Percentiles rank a stretch among this genome's conserved stretches.
These are phyloP conservation scores for Turritopsis rubra DNA, from an alignment of 30 jellyfish, hydroid and myxozoan species.

Conservation along the genomic window DNA sequence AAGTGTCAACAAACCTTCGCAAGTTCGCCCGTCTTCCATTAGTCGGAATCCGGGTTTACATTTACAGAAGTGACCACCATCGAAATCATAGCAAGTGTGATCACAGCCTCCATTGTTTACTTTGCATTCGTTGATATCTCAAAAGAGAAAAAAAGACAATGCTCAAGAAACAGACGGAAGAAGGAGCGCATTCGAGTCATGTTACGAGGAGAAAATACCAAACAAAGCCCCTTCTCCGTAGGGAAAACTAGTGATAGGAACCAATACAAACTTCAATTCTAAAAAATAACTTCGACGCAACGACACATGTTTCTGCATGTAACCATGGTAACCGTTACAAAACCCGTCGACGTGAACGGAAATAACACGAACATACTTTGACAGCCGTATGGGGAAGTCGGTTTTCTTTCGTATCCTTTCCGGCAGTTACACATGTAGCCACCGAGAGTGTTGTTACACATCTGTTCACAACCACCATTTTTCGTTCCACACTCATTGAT, in stretches of 20 bases:
- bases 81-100: constrained; percentile 67
- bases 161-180: neutral
- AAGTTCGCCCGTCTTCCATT: constrained; percentile 57
- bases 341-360: neutral
- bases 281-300: neutral
- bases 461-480: constrained; percentile 95
- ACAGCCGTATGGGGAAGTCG: constrained; percentile 65
- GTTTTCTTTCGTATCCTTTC: constrained; percentile 69
- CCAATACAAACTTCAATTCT: neutral
- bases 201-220: neutral
- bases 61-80: constrained; percentile 79
- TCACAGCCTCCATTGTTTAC: constrained; percentile 83
- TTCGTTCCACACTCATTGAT: constrained; percentile 77
- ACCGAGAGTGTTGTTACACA: constrained; percentile 90
- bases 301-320: neutral
- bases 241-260: neutral
- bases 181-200: neutral
- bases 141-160: neutral
- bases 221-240: neutral
- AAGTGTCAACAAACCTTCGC: constrained; percentile 78
- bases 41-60: constrained; percentile 79
- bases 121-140: constrained; percentile 80
- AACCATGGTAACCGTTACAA: neutral
- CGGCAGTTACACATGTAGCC: constrained; percentile 83
- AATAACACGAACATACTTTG: constrained; percentile 37